These are phyloP conservation scores for Tenodera sinensis DNA, from an alignment of 2,888 invertebrate species.

Conservation along the genomic window DNA sequence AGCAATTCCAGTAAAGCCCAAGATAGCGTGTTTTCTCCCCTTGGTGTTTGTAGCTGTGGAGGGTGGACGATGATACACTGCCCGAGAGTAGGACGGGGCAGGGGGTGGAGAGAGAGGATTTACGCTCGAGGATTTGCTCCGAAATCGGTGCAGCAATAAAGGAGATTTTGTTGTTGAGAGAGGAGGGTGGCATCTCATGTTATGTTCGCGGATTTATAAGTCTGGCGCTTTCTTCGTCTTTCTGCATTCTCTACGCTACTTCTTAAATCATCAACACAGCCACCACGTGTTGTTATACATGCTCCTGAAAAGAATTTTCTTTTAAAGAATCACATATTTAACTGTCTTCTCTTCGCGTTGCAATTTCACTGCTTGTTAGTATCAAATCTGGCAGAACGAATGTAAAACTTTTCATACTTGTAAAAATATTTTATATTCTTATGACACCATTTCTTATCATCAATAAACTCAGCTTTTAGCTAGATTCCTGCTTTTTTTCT, in stretches of 20 bases:
- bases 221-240: background rate
- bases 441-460: too few species aligned
- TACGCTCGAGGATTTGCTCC: constrained; percentile 36
- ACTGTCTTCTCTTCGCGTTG: too few species aligned
- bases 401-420: too few species aligned
- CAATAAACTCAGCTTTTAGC: too few species aligned
- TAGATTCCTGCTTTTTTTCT: too few species aligned
- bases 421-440: too few species aligned
- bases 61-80: constrained; percentile 3
- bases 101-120: constrained; percentile 27
- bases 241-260: background rate
- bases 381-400: too few species aligned
- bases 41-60: background rate
- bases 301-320: too few species aligned
- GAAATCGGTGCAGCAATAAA: constrained; percentile 41
- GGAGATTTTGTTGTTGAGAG: constrained; percentile 49
- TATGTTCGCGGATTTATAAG: constrained; percentile 20
- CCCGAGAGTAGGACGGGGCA: background rate
- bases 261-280: background rate
- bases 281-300: background rate
- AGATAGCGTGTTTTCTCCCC: background rate
- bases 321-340: too few species aligned
- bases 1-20: constrained; percentile 9
- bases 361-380: too few species aligned
- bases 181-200: constrained; percentile 6